Evolutionary conservation across 1,140 invertebrate genomes (phyloP).

Genomic region (Dufourea novaeangliae): DNA sequence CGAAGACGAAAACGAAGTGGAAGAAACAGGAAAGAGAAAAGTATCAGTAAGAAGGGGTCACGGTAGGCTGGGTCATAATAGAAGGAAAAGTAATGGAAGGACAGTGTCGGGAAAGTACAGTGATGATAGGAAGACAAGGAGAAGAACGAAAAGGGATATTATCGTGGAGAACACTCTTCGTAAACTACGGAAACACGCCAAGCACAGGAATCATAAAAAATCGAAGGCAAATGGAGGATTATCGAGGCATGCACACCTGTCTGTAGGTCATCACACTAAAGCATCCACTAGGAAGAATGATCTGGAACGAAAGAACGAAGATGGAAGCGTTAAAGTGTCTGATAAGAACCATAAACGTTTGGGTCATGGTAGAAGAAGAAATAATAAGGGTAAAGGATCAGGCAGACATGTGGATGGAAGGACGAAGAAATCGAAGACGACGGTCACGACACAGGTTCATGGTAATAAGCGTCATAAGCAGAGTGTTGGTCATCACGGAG

Average conservation of each 20-base stretch:
- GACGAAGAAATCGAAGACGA: neutral
- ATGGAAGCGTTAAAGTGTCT: fast-evolving
- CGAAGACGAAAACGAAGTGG: neutral
- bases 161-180: neutral
- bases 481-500: neutral
- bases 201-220: neutral
- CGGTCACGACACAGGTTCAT: neutral
- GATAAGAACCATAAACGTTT: neutral
- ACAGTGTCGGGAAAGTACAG: neutral
- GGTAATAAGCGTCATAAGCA: neutral
- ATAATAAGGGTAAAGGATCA: neutral
- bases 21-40: neutral
- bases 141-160: neutral
- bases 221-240: neutral
- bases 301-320: neutral
- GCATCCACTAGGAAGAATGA: neutral
- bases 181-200: neutral
- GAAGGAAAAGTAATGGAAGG: neutral
- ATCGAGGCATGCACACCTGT: neutral
- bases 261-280: neutral
- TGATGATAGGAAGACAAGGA: neutral
- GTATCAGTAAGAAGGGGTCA: neutral
- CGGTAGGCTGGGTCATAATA: neutral
- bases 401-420: neutral
- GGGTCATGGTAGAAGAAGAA: neutral